These are phyloP conservation scores for Solea solea DNA, from an alignment of 2,113 vertebrate species.

Conservation along the genomic window DNA sequence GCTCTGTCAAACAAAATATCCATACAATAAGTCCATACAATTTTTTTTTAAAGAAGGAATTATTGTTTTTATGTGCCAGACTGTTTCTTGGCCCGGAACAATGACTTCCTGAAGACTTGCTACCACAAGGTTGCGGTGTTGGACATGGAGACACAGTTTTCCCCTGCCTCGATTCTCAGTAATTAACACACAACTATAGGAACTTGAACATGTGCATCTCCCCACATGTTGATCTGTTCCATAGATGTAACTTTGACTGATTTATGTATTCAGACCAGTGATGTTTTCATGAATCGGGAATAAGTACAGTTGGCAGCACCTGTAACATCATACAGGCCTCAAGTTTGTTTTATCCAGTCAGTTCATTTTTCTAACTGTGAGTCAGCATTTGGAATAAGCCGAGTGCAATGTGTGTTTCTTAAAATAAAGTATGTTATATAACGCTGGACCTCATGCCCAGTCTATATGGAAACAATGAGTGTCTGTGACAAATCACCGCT, in stretches of 20 bases:
- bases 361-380: background rate
- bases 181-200: background rate
- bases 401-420: constrained; percentile 4
- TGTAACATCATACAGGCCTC: background rate
- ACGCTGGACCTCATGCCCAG: constrained; percentile 17
- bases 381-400: constrained; percentile 7
- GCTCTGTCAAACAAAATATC: background rate
- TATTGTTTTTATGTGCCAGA: background rate
- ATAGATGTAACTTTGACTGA: background rate
- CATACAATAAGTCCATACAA: background rate
- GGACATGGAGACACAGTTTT: background rate
- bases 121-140: constrained; percentile 1
- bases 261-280: background rate
- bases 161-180: background rate
- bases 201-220: too few relatives aligned
- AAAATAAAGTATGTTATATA: background rate
- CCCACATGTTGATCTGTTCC: too few relatives aligned
- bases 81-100: background rate
- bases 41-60: background rate
- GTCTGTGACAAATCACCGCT: constrained; percentile 59
- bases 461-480: constrained; percentile 57
- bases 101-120: constrained; percentile 4
- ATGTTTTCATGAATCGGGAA: background rate
- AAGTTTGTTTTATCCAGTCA: background rate
- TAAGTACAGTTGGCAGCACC: background rate